These are phyloP conservation scores for Drosophila melanocephala DNA, from an alignment of 2,888 invertebrate species.

Conservation along the genomic window DNA sequence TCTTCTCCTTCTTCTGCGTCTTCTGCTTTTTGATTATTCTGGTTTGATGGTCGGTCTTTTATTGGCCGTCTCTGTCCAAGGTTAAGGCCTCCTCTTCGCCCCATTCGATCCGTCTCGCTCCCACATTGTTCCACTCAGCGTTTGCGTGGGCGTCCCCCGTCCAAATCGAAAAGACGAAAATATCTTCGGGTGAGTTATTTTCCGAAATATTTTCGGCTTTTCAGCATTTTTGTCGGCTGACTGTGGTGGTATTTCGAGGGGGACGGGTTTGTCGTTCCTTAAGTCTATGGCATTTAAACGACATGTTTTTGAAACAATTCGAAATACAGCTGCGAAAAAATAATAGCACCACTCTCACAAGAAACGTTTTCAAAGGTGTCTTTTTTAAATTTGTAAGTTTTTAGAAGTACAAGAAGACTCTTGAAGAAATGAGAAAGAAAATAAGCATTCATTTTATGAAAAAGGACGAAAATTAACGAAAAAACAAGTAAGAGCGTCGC, in stretches of 20 bases:
- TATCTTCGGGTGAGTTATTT: slow-evolving; percentile 44
- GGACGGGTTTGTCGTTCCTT: slow-evolving; percentile 38
- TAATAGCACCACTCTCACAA: background rate
- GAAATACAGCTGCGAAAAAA: background rate
- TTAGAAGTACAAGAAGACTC: background rate
- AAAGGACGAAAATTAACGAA: background rate
- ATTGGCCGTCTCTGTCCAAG: slow-evolving; percentile 42
- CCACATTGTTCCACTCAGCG: slow-evolving; percentile 22
- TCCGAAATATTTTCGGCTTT: slow-evolving; percentile 47
- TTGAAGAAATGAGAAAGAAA: rapidly evolving
- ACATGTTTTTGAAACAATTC: slow-evolving; percentile 36
- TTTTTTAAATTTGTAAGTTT: background rate
- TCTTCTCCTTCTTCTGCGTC: background rate
- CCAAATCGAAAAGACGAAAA: slow-evolving; percentile 33
- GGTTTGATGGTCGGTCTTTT: background rate
- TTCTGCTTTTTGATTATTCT: slow-evolving; percentile 1
- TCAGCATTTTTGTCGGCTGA: slow-evolving; percentile 50
- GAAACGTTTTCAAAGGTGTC: background rate
- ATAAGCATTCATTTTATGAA: background rate
- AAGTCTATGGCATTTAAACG: slow-evolving; percentile 35
- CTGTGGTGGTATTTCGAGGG: slow-evolving; percentile 16
- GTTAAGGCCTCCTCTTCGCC: slow-evolving; percentile 31
- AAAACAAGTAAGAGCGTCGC: no score
- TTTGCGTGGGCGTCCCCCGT: slow-evolving; percentile 43
- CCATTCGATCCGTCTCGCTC: background rate